phyloP scores from a whole-genome alignment of 2,113 vertebrate genomes.

The Centropristis striata region DNA sequence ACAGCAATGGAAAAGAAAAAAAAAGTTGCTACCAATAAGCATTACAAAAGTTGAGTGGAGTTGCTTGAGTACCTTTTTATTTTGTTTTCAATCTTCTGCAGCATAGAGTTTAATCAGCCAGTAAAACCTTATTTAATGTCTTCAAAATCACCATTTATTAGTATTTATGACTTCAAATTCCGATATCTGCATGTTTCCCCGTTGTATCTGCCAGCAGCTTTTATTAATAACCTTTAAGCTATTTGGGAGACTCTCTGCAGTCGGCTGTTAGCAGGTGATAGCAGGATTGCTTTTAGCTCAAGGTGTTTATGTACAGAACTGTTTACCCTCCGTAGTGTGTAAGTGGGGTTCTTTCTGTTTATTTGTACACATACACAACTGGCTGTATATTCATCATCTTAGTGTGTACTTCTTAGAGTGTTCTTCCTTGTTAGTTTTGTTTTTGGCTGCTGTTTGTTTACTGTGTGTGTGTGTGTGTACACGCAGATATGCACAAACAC shows the following conservation, averaged over 20 bases:
- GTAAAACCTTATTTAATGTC: neutral
- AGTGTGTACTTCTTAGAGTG: neutral
- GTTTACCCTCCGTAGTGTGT: neutral
- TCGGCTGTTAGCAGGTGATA: constrained; percentile 32
- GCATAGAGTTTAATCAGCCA: neutral
- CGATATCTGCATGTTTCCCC: constrained; percentile 17
- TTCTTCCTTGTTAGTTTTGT: neutral
- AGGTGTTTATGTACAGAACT: constrained; percentile 17
- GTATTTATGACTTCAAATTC: neutral
- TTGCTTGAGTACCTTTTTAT: too few species aligned
- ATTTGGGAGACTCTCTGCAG: constrained; percentile 2
- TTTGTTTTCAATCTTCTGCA: neutral
- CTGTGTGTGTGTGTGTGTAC: neutral
- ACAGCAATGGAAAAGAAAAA: too few species aligned
- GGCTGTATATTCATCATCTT: neutral
- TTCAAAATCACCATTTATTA: neutral
- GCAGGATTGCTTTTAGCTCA: constrained; percentile 16
- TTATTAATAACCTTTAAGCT: constrained; percentile 23
- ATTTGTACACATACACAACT: neutral
- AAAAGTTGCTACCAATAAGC: too few species aligned
- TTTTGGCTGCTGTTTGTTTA: neutral
- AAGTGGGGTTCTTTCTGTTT: neutral
- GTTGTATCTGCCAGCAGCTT: neutral
- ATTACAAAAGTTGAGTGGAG: too few species aligned
- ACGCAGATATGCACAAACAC: neutral